These are phyloP conservation scores for Sceloporus tristichus DNA, from an alignment of 2,113 vertebrate genomes.

Conservation along the genomic window DNA sequence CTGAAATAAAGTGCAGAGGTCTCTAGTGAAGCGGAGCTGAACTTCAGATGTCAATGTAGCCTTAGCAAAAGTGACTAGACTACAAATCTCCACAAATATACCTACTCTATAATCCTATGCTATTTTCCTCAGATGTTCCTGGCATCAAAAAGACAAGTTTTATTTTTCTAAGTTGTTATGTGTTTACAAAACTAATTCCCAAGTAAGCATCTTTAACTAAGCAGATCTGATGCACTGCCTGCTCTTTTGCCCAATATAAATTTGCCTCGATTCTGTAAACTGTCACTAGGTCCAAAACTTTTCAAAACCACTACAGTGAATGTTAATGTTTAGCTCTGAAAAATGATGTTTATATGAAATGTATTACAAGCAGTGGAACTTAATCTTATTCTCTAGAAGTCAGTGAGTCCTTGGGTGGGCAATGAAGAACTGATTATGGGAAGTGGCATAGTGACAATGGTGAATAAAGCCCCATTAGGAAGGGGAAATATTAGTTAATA, in stretches of 20 bases:
- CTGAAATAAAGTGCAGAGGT: not conserved
- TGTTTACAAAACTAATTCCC: not conserved
- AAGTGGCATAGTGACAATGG: rapidly evolving
- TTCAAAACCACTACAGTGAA: conserved; percentile 9
- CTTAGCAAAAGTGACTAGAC: not conserved
- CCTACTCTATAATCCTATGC: not conserved
- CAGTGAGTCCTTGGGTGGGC: not conserved
- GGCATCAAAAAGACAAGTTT: not conserved
- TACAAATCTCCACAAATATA: not conserved
- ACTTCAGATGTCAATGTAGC: not conserved
- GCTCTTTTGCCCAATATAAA: not conserved
- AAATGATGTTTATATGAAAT: not conserved
- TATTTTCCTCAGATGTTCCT: not conserved
- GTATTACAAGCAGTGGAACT: not conserved
- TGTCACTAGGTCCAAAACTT: not conserved
- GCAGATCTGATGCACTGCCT: not conserved
- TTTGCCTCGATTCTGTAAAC: not conserved
- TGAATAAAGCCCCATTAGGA: not conserved
- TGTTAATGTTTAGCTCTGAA: not conserved
- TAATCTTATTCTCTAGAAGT: not conserved
- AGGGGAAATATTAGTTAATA: not conserved
- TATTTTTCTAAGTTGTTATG: not conserved
- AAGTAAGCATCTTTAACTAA: no score
- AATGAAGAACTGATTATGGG: rapidly evolving
- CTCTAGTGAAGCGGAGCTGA: no score